Base-by-base conservation (phyloP, 2,888 invertebrate species). In the Tetanocera ferruginea region DNA sequence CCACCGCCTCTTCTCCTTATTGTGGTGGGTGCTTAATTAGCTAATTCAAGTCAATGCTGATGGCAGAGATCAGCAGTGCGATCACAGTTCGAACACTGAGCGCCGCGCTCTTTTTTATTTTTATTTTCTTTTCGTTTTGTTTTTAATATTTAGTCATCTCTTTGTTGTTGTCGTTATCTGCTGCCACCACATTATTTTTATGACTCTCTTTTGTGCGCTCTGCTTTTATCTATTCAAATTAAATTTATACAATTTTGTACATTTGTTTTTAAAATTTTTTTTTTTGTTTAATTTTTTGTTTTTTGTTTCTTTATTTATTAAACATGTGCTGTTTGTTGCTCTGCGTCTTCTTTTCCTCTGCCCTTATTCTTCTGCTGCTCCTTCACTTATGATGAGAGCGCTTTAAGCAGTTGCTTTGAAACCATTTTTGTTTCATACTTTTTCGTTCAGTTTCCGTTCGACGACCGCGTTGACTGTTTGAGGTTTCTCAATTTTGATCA, bases 391-490 rank as follows among this genome's bases (percentile, higher is more conserved):
- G 11, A 14, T 43, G 43, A 2, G 14, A 43, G 43, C 43, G 5
- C 19, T 60, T 60, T 1, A 14, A 28, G 25, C 43, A 43, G 43
- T 43, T 43, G 43, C 43, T 23, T 60, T 25, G 60, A 60, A 64
- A 34, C 23, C 31, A 43, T 23, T 60, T 43, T 60, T 57, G 60
- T 9, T 17, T 11, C 43, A 57, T 57, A 49, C 51, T 74, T 71
- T 31, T 71, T 74, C 74, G 64, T 74, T 74, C 66, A 74, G 74
- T 74, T 74, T 66, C 52, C 74, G 64, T 66, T 74, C 52, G 19
- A 51, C 64, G 74, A 74, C 66, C 74, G 64, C 11, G 74, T 19
- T 74, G 66, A 74, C 14, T 34, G 74, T 66, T 74, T 64, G 62
- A 49, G 62, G 37, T 3, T 23, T 0, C 19, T 66, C 64, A 25